A percentile compares a stretch with the other conserved stretches of the same genome.
These are phyloP conservation scores for Corynorhinus townsendii DNA, from an alignment of 2,113 vertebrate species.

Conservation along the genomic window DNA sequence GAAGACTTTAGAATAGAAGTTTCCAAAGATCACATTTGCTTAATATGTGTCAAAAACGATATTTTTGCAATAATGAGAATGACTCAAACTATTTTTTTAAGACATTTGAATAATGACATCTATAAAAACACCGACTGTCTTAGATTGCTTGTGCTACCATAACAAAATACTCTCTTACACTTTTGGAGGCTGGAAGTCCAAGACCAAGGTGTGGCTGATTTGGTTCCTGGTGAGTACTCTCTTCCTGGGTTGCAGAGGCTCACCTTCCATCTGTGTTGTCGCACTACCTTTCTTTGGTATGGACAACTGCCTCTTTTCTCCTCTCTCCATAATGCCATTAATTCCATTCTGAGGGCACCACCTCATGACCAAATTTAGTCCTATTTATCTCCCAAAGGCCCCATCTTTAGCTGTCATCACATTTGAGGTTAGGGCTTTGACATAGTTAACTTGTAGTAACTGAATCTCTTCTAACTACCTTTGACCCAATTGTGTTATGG, in stretches of 20 bases:
- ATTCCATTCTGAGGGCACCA: not conserved
- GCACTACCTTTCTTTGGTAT: not conserved
- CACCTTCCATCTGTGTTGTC: not conserved
- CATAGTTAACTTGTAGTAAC: not conserved
- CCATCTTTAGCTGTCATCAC: not conserved
- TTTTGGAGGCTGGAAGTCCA: not conserved
- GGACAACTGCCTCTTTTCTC: not conserved
- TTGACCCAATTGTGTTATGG: not conserved
- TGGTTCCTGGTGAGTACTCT: not conserved
- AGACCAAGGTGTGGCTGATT: not conserved
- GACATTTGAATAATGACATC: not conserved
- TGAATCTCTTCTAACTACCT: not conserved
- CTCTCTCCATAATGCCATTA: not conserved
- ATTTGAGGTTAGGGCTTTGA: not conserved
- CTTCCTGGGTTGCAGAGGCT: not conserved
- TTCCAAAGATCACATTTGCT: not conserved
- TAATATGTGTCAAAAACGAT: not conserved
- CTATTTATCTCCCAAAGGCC: not conserved
- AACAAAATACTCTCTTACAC: not conserved
- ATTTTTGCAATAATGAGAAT: not conserved
- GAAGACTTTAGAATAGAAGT: not conserved
- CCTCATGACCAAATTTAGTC: not conserved
- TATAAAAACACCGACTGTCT: not conserved
- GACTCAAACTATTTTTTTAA: not conserved
- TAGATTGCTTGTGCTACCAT: not conserved